Percentiles rank a stretch among this genome's conserved stretches.
phyloP scores from a whole-genome alignment of 2,113 vertebrate genomes.

The Heloderma charlesbogerti region DNA sequence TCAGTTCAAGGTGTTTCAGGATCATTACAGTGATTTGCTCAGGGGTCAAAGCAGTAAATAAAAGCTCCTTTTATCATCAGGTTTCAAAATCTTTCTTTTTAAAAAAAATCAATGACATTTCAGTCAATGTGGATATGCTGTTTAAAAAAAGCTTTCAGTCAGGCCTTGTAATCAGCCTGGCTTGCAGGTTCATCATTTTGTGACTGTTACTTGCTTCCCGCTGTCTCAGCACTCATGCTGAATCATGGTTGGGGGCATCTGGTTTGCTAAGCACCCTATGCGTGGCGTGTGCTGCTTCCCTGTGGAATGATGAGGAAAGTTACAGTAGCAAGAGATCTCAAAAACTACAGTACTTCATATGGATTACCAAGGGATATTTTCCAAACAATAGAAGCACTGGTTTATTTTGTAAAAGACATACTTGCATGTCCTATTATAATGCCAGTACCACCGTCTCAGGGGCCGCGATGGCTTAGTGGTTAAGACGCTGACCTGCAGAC shows the following conservation, averaged over 20 bases:
- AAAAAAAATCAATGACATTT: slow-evolving; percentile 2
- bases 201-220: slow-evolving; percentile 21
- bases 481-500: too few species aligned
- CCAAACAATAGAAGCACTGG: neutral
- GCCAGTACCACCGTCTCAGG: too few species aligned
- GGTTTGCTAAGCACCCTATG: neutral
- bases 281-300: neutral
- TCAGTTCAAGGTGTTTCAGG: slow-evolving; percentile 13
- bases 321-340: neutral
- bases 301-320: slow-evolving; percentile 29
- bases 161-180: neutral
- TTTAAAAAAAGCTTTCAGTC: slow-evolving; percentile 14
- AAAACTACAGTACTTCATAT: slow-evolving; percentile 33
- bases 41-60: neutral
- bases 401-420: neutral
- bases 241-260: neutral
- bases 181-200: slow-evolving; percentile 20
- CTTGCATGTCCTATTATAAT: too few species aligned
- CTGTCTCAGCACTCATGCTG: neutral
- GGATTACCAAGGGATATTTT: neutral
- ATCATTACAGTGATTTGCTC: slow-evolving; percentile 41
- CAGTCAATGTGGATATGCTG: slow-evolving; percentile 18
- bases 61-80: slow-evolving; percentile 20
- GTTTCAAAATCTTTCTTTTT: neutral
- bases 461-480: too few species aligned